phyloP scores from a whole-genome alignment of 2,113 vertebrate genomes.

The Oryzias woworae region DNA sequence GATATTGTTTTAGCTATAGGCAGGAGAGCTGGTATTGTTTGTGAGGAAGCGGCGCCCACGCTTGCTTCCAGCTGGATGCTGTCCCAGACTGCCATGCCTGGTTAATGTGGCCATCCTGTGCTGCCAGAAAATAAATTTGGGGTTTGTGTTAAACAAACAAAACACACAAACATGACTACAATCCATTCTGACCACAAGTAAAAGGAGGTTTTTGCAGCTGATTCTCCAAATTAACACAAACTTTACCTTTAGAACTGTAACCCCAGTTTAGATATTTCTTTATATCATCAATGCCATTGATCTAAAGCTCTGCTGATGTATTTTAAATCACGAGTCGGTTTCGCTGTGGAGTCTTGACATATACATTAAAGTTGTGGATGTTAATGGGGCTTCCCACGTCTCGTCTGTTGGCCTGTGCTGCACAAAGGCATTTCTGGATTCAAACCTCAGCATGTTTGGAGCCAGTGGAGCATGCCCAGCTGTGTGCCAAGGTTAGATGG shows the following conservation, averaged over 20 bases:
- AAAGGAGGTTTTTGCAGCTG: constrained; percentile 26
- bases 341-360: constrained; percentile 31
- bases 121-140: constrained; percentile 74
- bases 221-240: constrained; percentile 33
- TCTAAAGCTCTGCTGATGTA: constrained; percentile 23
- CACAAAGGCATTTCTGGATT: constrained; percentile 75
- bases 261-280: constrained; percentile 6
- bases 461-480: constrained; percentile 70
- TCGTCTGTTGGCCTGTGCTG: constrained; percentile 66
- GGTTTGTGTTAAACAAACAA: constrained; percentile 73
- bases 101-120: constrained; percentile 72
- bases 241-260: constrained; percentile 5
- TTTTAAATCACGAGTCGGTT: constrained; percentile 38
- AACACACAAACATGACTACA: constrained; percentile 67
- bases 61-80: constrained; percentile 73
- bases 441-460: constrained; percentile 77
- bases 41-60: constrained; percentile 55
- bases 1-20: constrained; percentile 67
- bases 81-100: constrained; percentile 75
- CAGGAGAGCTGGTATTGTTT: constrained; percentile 59
- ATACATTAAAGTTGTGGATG: constrained; percentile 54
- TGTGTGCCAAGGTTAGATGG: constrained; percentile 76
- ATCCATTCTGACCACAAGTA: constrained; percentile 55
- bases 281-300: constrained; percentile 11
- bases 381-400: constrained; percentile 56